A percentile compares a stretch with the other conserved stretches of the same genome.
Conservation (phyloP, 2,888 invertebrate genomes). For the Cataglyphis altisquamis region DNA sequence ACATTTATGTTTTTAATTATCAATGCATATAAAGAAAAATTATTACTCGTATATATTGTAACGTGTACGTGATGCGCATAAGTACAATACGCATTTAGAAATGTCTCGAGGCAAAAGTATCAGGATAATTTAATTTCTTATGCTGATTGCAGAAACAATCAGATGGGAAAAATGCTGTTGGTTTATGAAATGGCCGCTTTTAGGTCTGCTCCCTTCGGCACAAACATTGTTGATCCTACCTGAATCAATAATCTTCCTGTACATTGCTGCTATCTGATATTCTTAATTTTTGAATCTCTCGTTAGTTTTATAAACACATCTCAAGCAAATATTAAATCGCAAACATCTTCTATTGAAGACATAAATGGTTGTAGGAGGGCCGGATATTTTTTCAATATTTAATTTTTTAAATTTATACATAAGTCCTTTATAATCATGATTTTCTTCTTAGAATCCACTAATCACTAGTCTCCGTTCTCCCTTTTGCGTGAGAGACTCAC, state of each 20-base stretch:
- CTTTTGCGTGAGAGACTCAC: neutral
- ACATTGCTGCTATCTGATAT: slow-evolving; percentile 37
- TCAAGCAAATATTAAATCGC: slow-evolving; percentile 51
- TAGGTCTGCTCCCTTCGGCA: neutral
- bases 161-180: slow-evolving; percentile 4
- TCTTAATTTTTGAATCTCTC: slow-evolving; percentile 60
- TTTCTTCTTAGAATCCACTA: slow-evolving; percentile 27
- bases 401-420: slow-evolving; percentile 27
- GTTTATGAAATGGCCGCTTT: neutral
- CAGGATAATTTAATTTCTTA: slow-evolving; percentile 14
- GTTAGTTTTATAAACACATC: slow-evolving; percentile 51
- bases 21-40: neutral
- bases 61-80: neutral
- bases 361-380: neutral
- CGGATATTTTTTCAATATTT: slow-evolving; percentile 2
- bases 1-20: neutral
- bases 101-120: neutral
- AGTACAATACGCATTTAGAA: neutral
- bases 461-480: neutral
- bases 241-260: slow-evolving; percentile 39
- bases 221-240: neutral
- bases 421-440: slow-evolving; percentile 16
- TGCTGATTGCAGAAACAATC: slow-evolving; percentile 2
- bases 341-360: neutral
- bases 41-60: neutral